Base-by-base conservation (phyloP, 2,113 vertebrate genomes). In the Phoenicopterus ruber region DNA sequence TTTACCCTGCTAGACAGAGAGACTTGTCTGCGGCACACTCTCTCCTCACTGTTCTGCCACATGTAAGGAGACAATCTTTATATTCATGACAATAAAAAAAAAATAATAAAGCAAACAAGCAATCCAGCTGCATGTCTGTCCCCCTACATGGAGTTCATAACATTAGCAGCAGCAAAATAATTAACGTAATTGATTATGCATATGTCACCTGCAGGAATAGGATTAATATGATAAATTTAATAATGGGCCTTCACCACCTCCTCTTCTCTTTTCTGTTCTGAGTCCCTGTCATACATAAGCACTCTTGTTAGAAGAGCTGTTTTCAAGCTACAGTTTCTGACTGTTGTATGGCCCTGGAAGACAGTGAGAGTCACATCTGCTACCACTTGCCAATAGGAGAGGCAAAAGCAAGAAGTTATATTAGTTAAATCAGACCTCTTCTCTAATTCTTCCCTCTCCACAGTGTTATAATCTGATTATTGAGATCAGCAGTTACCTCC, bases 11-110 rank as follows among this genome's bases (percentile, higher is more conserved):
- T 86, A 87, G 80, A 90, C 4, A 67, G 57, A 92, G 93, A 77
- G 24, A 22, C 40, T 83, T 91, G 38, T 70, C 40, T 88, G 62
- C 59, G 28, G 46, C 86, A 96, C 22, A n/a, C 29, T 90, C 15
- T 74, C 21, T 91, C 44, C 69, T 94, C 67, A 36, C 52, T 81
- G 24, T 81, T 85, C 40, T 82, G 46, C 50, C 65, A 82, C 71
- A 86, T 50, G 26, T 87, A 93, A 91, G 61, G 88, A 96, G 72
- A 57, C 28, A 72, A 90, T 50, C 63, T 93, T 93, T 82, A 81
- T 70, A 82, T 57, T 82, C 21, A 50, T 63, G 58, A 74, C 31
- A 95, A 81, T 88, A 91, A 92, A 93, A 52, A 29, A 2, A 22
- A 11, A 36, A 7, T 13, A 26, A 22, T 50, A 6, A 28, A 11